Evolutionary conservation across 2,113 vertebrate species (phyloP), one percentile per base, ranked within the genome.

Genomic region (Empidonax traillii): DNA sequence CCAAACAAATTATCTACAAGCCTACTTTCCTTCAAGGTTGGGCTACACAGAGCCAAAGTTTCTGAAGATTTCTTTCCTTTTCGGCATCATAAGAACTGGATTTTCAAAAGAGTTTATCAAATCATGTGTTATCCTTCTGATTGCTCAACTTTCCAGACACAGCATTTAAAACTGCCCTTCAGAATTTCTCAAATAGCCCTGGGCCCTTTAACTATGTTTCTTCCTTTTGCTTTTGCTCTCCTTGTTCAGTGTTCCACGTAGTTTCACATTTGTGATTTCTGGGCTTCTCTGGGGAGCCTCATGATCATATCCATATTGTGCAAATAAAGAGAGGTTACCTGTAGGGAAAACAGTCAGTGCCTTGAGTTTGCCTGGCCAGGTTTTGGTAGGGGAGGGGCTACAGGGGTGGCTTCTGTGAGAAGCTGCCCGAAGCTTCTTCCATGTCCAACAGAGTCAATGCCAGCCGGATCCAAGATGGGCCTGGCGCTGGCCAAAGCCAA

Each of bases 221-320:
- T 53, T 77, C 23, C n/a, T 53, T 94, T 92, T 90, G 18, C 28
- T 92, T 95, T 81, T 78, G 39, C 24, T 82, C 25, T 79, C 33
- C 44, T 51, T 31, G 5, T 31, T 81, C 31, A 24, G 16, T 43
- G 30, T 61, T 77, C 31, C 7, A 28, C 0, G 0, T 25, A 58
- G 44, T 67, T 90, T 76, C 62, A 59, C 31, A 53, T 58, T 83
- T 72, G 53, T 89, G 59, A 77, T 28, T 79, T 43, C 33, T 53
- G 25, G 23, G 33, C 15, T 68, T 79, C 67, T 90, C 92, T 35
- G 47, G 18, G 30, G 23, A 71, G 47, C 59, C 37, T 53, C n/a
- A 5, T 73, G 86, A 80, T 53, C 27, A n/a, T 33, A 49, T 8
- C 28, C 6, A 43, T 41, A 43, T 14, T 21, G 58, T 67, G 41